Evolutionary conservation across 2,888 invertebrate genomes (phyloP).

Genomic region (Frankliniella fusca): DNA sequence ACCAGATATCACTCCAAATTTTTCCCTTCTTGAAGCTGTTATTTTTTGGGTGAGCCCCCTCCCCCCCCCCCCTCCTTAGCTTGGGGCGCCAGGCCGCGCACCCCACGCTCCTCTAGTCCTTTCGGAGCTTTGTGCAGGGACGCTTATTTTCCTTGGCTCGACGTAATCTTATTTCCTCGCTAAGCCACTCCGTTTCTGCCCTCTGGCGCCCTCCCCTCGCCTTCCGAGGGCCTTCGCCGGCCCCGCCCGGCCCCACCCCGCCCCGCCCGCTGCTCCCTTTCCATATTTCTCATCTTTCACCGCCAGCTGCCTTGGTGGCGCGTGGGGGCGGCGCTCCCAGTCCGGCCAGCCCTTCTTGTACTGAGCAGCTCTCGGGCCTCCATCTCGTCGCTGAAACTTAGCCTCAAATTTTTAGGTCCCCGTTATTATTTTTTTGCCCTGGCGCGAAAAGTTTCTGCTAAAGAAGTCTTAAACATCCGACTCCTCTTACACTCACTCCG

Average conservation of each 20-base stretch:
- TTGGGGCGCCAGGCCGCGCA: not conserved
- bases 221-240: not conserved
- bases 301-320: not conserved
- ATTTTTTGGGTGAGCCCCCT: not conserved
- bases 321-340: no score
- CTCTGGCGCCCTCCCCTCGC: not conserved
- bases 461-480: no score
- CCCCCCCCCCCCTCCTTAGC: not conserved
- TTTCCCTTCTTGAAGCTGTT: no score
- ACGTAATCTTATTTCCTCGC: not conserved
- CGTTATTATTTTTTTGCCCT: no score
- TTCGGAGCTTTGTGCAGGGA: not conserved
- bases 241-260: not conserved
- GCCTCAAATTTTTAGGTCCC: no score
- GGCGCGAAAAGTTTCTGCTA: no score
- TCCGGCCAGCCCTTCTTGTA: no score
- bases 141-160: no score
- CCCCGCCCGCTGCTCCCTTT: not conserved
- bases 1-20: no score
- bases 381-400: no score
- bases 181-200: not conserved
- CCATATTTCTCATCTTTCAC: conserved; percentile 23
- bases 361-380: no score
- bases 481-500: no score
- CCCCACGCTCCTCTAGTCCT: not conserved